A percentile compares a stretch with the other conserved stretches of the same genome.
These are phyloP conservation scores for Erebia ligea DNA, from an alignment of 2,888 invertebrate genomes.

Conservation along the genomic window DNA sequence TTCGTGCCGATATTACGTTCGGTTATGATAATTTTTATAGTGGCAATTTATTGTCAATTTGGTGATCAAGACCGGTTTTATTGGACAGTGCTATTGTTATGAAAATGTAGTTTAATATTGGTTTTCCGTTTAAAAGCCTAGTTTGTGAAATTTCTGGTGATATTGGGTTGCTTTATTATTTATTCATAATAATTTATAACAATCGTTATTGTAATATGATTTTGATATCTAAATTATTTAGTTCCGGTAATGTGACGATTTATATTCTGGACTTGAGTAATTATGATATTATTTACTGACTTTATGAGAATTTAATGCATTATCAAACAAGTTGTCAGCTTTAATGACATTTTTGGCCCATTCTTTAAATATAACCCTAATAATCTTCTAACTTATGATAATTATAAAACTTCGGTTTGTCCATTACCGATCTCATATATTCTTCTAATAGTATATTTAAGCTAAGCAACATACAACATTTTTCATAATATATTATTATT, in stretches of 20 bases:
- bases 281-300: no score
- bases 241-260: no score
- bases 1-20: constrained; percentile 18
- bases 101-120: constrained; percentile 20
- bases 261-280: no score
- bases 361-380: background rate
- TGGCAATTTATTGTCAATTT: constrained; percentile 27
- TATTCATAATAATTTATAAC: background rate
- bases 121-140: constrained; percentile 19
- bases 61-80: constrained; percentile 22
- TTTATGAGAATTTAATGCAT: no score
- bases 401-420: background rate
- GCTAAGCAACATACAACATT: background rate
- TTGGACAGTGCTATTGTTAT: constrained; percentile 22
- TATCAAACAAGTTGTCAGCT: no score
- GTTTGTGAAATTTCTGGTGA: constrained; percentile 10
- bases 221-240: background rate
- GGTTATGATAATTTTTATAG: constrained; percentile 27
- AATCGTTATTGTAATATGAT: background rate
- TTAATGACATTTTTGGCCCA: no score
- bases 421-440: background rate
- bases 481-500: background rate
- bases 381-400: background rate
- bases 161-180: constrained; percentile 14
- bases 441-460: background rate